Percentiles rank a stretch among this genome's conserved stretches.
Evolutionary conservation across 1,140 invertebrate genomes (phyloP).

Genomic region (Arion vulgaris): DNA sequence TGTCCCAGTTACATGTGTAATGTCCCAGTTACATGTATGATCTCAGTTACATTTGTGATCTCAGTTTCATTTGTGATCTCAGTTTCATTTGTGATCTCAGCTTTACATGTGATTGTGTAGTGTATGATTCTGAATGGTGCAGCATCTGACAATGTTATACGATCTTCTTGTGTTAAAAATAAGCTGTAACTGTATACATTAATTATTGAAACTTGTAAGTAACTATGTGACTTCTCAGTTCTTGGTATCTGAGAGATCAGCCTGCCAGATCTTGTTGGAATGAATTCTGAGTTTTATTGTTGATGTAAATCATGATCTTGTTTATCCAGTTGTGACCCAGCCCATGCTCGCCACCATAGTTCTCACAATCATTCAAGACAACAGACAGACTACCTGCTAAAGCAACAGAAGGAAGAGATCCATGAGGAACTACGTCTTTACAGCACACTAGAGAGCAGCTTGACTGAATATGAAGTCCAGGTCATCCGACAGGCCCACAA

Average conservation of each 20-base stretch:
- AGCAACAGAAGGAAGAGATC: constrained; percentile 35
- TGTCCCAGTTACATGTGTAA: too few relatives aligned
- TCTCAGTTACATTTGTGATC: too few relatives aligned
- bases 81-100: too few relatives aligned
- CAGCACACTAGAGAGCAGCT: constrained; percentile 39
- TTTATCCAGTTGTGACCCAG: neutral
- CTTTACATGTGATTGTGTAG: too few relatives aligned
- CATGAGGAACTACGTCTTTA: constrained; percentile 44
- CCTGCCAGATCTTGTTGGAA: neutral
- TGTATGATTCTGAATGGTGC: too few relatives aligned
- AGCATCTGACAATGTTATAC: too few relatives aligned
- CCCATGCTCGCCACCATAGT: neutral
- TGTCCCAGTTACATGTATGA: too few relatives aligned
- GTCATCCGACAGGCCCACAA: constrained; percentile 48
- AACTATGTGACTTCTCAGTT: too few relatives aligned
- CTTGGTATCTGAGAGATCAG: neutral
- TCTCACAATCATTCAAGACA: neutral
- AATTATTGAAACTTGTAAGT: too few relatives aligned
- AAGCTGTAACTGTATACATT: too few relatives aligned
- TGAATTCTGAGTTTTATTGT: neutral
- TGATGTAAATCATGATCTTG: neutral
- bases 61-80: too few relatives aligned
- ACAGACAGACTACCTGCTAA: constrained; percentile 34
- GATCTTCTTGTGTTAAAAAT: too few relatives aligned
- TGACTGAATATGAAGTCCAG: constrained; percentile 38